Conservation (phyloP, 2,113 vertebrate species). For the Atractosteus spatula region DNA sequence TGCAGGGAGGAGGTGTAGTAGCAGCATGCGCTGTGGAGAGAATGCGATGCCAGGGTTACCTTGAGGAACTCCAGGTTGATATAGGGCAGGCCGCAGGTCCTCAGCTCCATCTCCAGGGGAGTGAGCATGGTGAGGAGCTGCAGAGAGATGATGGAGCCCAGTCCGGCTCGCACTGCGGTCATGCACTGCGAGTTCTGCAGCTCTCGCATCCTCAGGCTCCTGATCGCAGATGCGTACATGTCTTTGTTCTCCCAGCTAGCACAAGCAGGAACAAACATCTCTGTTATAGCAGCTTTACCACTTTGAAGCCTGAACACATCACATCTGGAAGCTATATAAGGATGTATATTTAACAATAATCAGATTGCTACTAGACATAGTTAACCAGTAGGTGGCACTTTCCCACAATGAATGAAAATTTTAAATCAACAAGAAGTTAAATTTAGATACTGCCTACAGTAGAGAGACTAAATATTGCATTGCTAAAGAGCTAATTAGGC, state of each 20-base stretch:
- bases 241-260: slow-evolving; percentile 95
- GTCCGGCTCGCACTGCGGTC: slow-evolving; percentile 83
- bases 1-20: not conserved
- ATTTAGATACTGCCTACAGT: too few relatives aligned
- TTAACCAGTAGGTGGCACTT: too few relatives aligned
- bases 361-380: too few relatives aligned
- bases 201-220: slow-evolving; percentile 84
- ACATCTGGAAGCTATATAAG: too few relatives aligned
- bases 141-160: slow-evolving; percentile 90
- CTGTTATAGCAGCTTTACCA: too few relatives aligned
- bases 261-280: not conserved
- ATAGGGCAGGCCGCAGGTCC: slow-evolving; percentile 90
- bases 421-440: too few relatives aligned
- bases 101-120: slow-evolving; percentile 88
- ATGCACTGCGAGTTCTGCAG: slow-evolving; percentile 86
- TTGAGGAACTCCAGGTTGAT: slow-evolving; percentile 97
- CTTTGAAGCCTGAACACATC: too few relatives aligned
- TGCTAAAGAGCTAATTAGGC: too few relatives aligned
- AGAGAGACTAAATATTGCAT: too few relatives aligned
- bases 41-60: slow-evolving; percentile 52
- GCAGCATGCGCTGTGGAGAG: not conserved
- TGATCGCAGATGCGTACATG: slow-evolving; percentile 79
- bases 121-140: slow-evolving; percentile 90
- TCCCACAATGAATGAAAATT: too few relatives aligned
- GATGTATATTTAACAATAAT: too few relatives aligned